Base-by-base conservation (phyloP, 2,113 vertebrate species). In the Myodes glareolus region DNA sequence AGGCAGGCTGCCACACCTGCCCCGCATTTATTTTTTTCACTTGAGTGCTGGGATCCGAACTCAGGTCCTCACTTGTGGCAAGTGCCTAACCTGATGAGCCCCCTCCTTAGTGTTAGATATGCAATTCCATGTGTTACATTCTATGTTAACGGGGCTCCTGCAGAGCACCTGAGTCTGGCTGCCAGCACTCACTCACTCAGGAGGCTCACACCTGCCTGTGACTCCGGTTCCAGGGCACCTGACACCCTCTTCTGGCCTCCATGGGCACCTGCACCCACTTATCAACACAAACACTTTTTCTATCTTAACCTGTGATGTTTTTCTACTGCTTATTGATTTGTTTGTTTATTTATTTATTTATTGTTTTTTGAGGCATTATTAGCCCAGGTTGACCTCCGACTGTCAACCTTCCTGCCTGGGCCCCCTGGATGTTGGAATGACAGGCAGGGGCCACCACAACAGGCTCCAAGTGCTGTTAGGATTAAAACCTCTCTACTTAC, bases 401-500 rank as follows among this genome's bases (percentile, higher is more conserved):
- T 85, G 61, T 5, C 39, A 65, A 1, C 23, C 61, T 85, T 45
- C 39, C 23, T 63, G 58, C n/a, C 58, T 82, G 36, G 36, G 52
- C 36, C 21, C 52, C 5, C 52, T 58, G 21, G 47, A 12, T 81
- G 50, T 3, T 58, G 78, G 33, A 36, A n/a, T 81, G n/a, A 14
- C n/a, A 14, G 21, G 55, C 55, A 63, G 19, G 25, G n/a, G 39
- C 23, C 39, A 65, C 39, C 2, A 45, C 14, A 19, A 17, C 82
- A 65, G 27, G n/a, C 1, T 19, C 67, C 39, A 33, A 12, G 12
- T 78, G 21, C 23, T 97, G 87, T 94, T 84, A 50, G 67, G 42
- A 94, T 96, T 86, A 36, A 63, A 90, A 95, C 58, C 36, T 75
- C 36, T 92, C 81, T 82, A 61, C 36, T 94, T 70, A 86, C 27